phyloP scores from a whole-genome alignment of 2,888 invertebrate species.

The Bombylius major region DNA sequence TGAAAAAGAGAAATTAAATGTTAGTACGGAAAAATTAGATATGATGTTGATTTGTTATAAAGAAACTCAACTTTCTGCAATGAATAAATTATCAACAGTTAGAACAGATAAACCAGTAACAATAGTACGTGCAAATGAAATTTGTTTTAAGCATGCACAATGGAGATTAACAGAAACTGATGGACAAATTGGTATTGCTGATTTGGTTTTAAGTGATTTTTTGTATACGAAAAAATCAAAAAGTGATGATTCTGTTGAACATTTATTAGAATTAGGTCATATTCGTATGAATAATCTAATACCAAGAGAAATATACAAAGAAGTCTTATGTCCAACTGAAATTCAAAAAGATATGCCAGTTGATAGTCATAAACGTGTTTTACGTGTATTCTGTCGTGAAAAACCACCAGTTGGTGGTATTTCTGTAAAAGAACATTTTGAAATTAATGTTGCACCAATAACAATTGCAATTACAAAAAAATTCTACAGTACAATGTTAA shows the following conservation, averaged over 20 bases:
- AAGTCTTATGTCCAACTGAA: conserved; percentile 68
- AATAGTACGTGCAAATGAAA: conserved; percentile 77
- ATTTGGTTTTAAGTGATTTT: conserved; percentile 90
- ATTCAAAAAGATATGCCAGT: conserved; percentile 77
- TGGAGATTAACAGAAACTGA: conserved; percentile 97
- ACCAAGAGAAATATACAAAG: conserved; percentile 87
- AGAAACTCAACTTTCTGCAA: conserved; percentile 54
- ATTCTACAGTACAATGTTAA: conserved; percentile 93
- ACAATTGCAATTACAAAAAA: conserved; percentile 87
- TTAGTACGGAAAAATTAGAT: conserved; percentile 84
- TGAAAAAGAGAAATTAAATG: conserved; percentile 77
- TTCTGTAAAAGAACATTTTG: conserved; percentile 96
- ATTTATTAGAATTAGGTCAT: conserved; percentile 90
- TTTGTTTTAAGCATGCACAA: conserved; percentile 95
- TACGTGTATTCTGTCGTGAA: conserved; percentile 91
- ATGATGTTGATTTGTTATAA: conserved; percentile 91
- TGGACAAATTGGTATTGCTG: conserved; percentile 95
- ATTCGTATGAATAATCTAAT: conserved; percentile 89
- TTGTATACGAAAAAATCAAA: conserved; percentile 93
- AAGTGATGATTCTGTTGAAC: conserved; percentile 94
- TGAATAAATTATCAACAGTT: conserved; percentile 48
- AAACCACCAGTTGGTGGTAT: conserved; percentile 97
- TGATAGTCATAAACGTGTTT: conserved; percentile 71
- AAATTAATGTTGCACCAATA: conserved; percentile 92
- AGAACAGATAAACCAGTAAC: conserved; percentile 58